A percentile compares a stretch with the other conserved stretches of the same genome.
Conservation (phyloP, 2,797 vertebrate genomes). For the Alca torda region DNA sequence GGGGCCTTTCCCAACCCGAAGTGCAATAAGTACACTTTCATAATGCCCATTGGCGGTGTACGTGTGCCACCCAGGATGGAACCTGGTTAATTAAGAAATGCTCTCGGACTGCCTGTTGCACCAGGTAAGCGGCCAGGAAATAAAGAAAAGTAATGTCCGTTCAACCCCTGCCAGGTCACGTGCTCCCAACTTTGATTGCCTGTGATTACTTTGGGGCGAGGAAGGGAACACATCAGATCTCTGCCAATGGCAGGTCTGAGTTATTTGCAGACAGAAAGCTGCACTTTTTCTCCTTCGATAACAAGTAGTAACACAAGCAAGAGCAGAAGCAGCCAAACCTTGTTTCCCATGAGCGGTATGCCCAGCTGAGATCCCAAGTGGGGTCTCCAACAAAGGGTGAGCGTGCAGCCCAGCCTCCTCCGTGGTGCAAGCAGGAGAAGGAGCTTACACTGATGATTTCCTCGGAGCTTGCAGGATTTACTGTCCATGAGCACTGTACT, state of each 20-base stretch:
- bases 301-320: not conserved
- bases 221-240: not conserved
- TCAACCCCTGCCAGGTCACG: not conserved
- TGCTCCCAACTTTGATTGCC: not conserved
- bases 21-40: not conserved
- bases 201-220: not conserved
- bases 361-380: not conserved
- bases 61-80: not conserved
- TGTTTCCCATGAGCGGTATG: fast-evolving
- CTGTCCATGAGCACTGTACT: fast-evolving
- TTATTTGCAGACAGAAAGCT: not conserved
- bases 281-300: not conserved
- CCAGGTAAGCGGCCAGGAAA: not conserved
- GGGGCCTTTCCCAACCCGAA: not conserved
- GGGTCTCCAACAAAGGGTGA: not conserved
- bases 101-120: not conserved
- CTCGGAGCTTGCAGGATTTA: not conserved
- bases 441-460: not conserved
- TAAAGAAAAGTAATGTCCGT: conserved; percentile 7
- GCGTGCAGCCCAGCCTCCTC: not conserved
- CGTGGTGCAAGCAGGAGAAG: not conserved
- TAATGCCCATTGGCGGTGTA: not conserved
- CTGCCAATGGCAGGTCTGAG: not conserved
- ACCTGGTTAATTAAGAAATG: not conserved
- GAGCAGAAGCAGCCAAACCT: not conserved